Evolutionary conservation across 2,888 invertebrate species (phyloP).

Genomic region (Dioctria rufipes): DNA sequence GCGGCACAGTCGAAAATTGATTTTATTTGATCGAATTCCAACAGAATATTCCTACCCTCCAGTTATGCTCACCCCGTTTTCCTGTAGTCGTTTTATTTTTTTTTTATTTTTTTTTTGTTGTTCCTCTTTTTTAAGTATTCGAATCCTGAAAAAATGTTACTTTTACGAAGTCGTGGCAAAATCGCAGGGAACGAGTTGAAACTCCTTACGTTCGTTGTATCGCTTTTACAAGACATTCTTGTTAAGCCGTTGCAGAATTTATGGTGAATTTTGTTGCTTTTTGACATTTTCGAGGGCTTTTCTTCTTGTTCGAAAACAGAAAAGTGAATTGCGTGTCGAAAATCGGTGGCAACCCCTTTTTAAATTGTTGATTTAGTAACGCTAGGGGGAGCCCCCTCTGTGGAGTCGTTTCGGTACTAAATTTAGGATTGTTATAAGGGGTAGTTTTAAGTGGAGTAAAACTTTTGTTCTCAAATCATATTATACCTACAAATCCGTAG

Average conservation of each 20-base stretch:
- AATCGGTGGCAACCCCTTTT: slow-evolving; percentile 57
- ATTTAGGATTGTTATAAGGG: slow-evolving; percentile 6
- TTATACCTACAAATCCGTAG: slow-evolving; percentile 6
- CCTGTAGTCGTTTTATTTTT: neutral
- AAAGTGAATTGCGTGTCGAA: slow-evolving; percentile 57
- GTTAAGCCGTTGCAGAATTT: slow-evolving; percentile 48
- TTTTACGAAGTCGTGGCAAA: slow-evolving; percentile 7
- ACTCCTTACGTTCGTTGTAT: slow-evolving; percentile 9
- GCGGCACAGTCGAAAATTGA: slow-evolving; percentile 49
- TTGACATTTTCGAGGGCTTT: slow-evolving; percentile 36
- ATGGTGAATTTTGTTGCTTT: slow-evolving; percentile 50
- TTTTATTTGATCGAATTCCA: slow-evolving; percentile 54
- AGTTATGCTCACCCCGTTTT: neutral
- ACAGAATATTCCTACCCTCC: slow-evolving; percentile 20
- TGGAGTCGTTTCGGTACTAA: slow-evolving; percentile 24
- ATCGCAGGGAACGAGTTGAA: neutral
- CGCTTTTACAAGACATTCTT: slow-evolving; percentile 17
- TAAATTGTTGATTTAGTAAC: slow-evolving; percentile 59
- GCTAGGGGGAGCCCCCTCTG: slow-evolving; percentile 29
- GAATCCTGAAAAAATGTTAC: slow-evolving; percentile 44
- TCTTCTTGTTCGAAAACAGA: slow-evolving; percentile 32
- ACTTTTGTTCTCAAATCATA: neutral
- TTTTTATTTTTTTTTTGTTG: neutral
- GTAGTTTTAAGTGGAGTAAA: neutral
- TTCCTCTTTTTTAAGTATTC: slow-evolving; percentile 13